A percentile compares a stretch with the other conserved stretches of the same genome.
Conservation (phyloP, 2,888 invertebrate species). For the Mythimna lalbum region DNA sequence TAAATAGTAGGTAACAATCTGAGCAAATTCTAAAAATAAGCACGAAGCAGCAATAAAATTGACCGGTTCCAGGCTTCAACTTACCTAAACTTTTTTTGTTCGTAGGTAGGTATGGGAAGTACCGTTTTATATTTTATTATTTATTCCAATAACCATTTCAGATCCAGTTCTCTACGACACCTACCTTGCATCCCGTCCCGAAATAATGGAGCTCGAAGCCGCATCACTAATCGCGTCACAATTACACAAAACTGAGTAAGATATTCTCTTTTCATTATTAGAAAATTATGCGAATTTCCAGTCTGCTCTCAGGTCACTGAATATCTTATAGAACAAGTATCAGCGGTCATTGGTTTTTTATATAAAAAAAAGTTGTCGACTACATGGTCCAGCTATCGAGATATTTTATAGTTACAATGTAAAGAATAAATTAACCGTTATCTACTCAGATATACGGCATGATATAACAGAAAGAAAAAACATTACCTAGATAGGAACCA, state of each 20-base stretch:
- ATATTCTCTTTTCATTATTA: slow-evolving; percentile 9
- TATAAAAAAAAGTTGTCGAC: not conserved
- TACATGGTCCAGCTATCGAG: not conserved
- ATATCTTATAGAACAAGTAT: slow-evolving; percentile 20
- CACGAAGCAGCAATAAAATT: too few species aligned
- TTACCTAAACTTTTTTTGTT: not conserved
- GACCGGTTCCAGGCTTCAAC: not conserved
- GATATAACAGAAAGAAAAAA: not conserved
- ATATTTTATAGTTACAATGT: slow-evolving; percentile 1
- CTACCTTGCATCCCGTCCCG: slow-evolving; percentile 91
- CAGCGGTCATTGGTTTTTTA: slow-evolving; percentile 18
- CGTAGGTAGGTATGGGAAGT: not conserved
- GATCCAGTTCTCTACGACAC: slow-evolving; percentile 89
- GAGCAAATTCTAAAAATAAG: not conserved
- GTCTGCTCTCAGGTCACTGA: not conserved
- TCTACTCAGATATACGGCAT: not conserved
- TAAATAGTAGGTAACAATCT: slow-evolving; percentile 1
- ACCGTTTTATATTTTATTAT: not conserved
- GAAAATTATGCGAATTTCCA: slow-evolving; percentile 15
- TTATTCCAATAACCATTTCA: slow-evolving; percentile 45
- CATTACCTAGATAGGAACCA: not conserved
- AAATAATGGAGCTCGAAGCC: slow-evolving; percentile 92
- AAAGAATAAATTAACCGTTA: slow-evolving; percentile 30
- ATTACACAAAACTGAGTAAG: slow-evolving; percentile 88
- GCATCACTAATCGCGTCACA: slow-evolving; percentile 90